Conservation (phyloP, 2,797 vertebrate species). For the Botia almorhae region DNA sequence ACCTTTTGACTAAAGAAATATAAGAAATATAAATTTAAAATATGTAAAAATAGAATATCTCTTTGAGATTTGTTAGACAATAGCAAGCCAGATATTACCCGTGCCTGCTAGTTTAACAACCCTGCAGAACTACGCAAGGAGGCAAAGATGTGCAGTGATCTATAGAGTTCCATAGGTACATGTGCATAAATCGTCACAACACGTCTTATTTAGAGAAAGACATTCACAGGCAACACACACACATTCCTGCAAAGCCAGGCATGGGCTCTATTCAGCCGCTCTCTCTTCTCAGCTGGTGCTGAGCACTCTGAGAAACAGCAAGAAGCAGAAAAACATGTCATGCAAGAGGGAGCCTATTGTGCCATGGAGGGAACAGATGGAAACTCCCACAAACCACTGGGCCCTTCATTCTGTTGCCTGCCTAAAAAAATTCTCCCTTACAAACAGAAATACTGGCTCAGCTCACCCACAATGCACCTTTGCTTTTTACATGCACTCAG, state of each 20-base stretch:
- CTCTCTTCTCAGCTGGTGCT: conserved; percentile 46
- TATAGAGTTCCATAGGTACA: background rate
- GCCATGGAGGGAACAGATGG: conserved; percentile 65
- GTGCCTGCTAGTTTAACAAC: too few relatives aligned
- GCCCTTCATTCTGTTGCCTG: conserved; percentile 49
- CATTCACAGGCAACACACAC: conserved; percentile 23
- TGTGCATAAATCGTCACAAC: conserved; percentile 13
- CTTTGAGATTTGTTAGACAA: too few relatives aligned
- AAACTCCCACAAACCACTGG: conserved; percentile 64
- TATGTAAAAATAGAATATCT: too few relatives aligned
- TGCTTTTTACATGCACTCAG: conserved; percentile 35
- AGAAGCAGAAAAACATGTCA: conserved; percentile 69
- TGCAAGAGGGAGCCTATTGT: conserved; percentile 68
- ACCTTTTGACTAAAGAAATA: too few relatives aligned
- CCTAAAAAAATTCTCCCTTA: conserved; percentile 23
- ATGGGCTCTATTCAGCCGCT: conserved; percentile 47
- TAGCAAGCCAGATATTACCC: too few relatives aligned
- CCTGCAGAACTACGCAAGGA: conserved; percentile 13
- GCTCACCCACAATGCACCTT: conserved; percentile 37
- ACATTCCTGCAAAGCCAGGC: conserved; percentile 45
- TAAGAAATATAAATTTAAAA: too few relatives aligned
- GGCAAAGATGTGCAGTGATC: conserved; percentile 1
- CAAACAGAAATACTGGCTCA: conserved; percentile 38
- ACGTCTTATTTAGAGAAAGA: conserved; percentile 11
- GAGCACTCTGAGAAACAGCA: conserved; percentile 44